Evolutionary conservation across 30 jellyfish, hydroid and myxozoan genomes (phyloP), one percentile per base, ranked within the genome.

Genomic region (Chironex yamaguchii): DNA sequence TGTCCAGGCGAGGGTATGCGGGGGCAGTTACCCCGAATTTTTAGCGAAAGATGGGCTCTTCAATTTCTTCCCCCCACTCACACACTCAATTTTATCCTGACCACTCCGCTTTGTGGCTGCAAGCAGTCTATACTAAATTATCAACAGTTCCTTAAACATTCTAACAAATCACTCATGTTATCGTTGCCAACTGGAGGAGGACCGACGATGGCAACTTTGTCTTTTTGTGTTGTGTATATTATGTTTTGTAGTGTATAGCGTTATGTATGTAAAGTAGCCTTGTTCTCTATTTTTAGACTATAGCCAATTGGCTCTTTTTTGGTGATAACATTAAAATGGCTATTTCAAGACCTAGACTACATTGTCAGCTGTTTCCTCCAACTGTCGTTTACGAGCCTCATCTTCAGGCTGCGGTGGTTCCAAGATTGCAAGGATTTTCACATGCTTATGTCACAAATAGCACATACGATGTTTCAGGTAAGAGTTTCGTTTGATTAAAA

Each of bases 321-420:
- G 82, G 82, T 54, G 97, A 94, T 64, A 89, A 89, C 75, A 78
- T 94, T 14, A 90, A 72, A 66, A 89, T 85, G 70, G 99, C 99
- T 22, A 74, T 94, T 52, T 49, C 99, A 50, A 74, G 97, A 81
- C 99, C 99, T 34, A 89, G 99, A 51, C 76, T 94, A 34, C 99
- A 94, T 78, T 94, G 99, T 80, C 99, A 94, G 63, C 96, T 94
- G 26, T 94, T 94, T 51, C 99, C 99, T 25, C 99, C 99, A 6
- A 94, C 99, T 21, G 97, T 94, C 29, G 99, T 94, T 3, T 89
- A 89, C 66, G 99, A 94, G 51, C 97, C 96, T 34, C 84, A 89
- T 0, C 84, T 94, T 71, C 96, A 97, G 22, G 63, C 83, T 13
- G 96, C 66, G 50, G 28, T 94, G 0, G 66, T 94, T 20, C 97